A percentile compares a stretch with the other conserved stretches of the same genome.
phyloP scores from a whole-genome alignment of 2,797 vertebrate genomes.

The Acipenser oxyrinchus region DNA sequence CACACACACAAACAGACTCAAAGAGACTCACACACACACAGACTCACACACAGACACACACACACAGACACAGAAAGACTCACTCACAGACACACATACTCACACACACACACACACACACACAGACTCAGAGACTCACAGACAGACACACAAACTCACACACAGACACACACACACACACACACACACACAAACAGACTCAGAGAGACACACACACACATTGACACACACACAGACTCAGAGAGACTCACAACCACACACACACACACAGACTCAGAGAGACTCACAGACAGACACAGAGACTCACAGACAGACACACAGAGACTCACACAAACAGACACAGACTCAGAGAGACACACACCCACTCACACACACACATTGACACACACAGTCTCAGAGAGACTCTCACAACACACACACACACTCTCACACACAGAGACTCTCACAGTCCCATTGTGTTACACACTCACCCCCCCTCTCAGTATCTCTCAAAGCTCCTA shows the following conservation, averaged over 20 bases:
- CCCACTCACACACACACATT: conserved; percentile 22
- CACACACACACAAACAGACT: conserved; percentile 5
- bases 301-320: conserved; percentile 35
- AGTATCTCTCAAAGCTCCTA: too few species aligned
- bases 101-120: conserved; percentile 2
- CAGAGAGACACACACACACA: neutral
- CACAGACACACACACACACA: conserved; percentile 4
- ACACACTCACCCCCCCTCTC: too few species aligned
- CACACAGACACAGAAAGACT: neutral
- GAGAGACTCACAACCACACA: conserved; percentile 37
- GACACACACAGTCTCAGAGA: conserved; percentile 36
- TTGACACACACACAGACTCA: conserved; percentile 20
- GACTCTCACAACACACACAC: conserved; percentile 39
- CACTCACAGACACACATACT: neutral
- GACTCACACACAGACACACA: conserved; percentile 20
- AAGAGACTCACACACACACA: conserved; percentile 5
- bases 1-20: neutral
- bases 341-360: conserved; percentile 15
- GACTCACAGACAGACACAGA: too few species aligned
- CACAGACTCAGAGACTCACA: neutral
- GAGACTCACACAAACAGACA: conserved; percentile 21
- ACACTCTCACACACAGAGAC: neutral
- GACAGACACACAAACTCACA: conserved; percentile 8
- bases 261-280: neutral
- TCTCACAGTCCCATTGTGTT: conserved; percentile 13